Evolutionary conservation across 1,140 invertebrate genomes (phyloP), one percentile per base, ranked within the genome.

Genomic region (Apis cerana): DNA sequence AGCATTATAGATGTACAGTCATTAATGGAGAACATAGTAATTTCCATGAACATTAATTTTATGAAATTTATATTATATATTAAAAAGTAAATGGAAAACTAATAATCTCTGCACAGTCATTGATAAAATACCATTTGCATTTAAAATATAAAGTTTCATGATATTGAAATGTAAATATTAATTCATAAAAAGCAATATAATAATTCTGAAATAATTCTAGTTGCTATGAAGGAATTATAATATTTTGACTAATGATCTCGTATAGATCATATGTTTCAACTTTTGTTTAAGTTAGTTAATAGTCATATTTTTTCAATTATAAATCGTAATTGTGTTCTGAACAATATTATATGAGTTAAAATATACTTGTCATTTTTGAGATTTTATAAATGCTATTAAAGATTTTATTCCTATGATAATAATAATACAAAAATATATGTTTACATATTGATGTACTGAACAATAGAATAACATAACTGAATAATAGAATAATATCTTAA

Each of bases 91-190:
- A 78, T 74, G 70, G 70, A 69, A 74, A 87, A 54, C 11, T 65
- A 75, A 69, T 75, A 72, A 83, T 17, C 75, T 85, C 64, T 85
- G 69, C 74, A 85, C 80, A 81, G 68, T 65, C 67, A 81, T 85
- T 80, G 72, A 50, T 75, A 75, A 23, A 70, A 85, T 80, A 65
- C 59, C 62, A 81, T 85, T 85, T 88, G 87, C 87, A 88, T 88
- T 88, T 88, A 85, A 83, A 83, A 71, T 83, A 85, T 83, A 80
- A 85, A 83, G 71, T 75, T 85, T 81, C 56, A 79, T 62, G 78
- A 80, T 76, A 75, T 58, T 52, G 64, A 65, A 50, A 67, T 88
- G 87, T 88, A 88, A 88, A 88, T 88, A 88, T 80, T 83, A 52
- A 88, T 85, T 87, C 84, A 81, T 75, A 77, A 21, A 72, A 88